These are phyloP conservation scores for Eleutherodactylus coqui DNA, from an alignment of 2,797 vertebrate genomes.

Conservation along the genomic window DNA sequence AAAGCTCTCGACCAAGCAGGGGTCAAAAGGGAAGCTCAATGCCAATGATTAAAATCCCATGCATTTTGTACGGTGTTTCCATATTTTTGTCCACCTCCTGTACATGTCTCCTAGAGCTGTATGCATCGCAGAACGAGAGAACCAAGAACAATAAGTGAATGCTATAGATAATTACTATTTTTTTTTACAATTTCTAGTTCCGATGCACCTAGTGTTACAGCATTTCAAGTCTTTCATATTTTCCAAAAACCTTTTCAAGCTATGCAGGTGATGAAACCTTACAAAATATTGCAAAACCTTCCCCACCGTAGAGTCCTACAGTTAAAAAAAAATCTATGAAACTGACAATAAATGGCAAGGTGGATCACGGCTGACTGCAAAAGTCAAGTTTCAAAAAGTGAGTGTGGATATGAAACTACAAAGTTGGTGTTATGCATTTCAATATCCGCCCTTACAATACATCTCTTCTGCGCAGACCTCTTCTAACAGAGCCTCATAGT, in stretches of 20 bases:
- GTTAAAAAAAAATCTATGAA: neutral
- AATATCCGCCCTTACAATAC: slow-evolving; percentile 21
- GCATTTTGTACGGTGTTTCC: too few relatives aligned
- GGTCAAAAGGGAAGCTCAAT: too few relatives aligned
- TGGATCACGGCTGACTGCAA: neutral
- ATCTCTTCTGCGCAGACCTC: slow-evolving; percentile 27
- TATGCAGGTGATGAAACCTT: neutral
- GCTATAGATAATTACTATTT: too few relatives aligned
- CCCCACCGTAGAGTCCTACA: neutral
- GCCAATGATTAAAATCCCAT: too few relatives aligned
- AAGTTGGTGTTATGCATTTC: slow-evolving; percentile 8
- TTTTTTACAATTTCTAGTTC: too few relatives aligned
- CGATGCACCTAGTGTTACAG: too few relatives aligned
- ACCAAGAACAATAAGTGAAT: too few relatives aligned
- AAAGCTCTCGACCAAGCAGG: too few relatives aligned
- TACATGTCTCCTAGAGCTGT: too few relatives aligned
- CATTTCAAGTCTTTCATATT: too few relatives aligned
- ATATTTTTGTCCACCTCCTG: too few relatives aligned
- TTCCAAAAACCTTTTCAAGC: neutral
- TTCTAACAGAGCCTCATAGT: slow-evolving; percentile 40
- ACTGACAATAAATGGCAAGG: neutral
- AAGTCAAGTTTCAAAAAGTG: slow-evolving; percentile 18
- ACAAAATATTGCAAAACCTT: neutral
- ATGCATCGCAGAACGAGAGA: too few relatives aligned
- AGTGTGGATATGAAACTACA: neutral